Evolutionary conservation across 2,797 vertebrate genomes (phyloP).

Genomic region (Carduelis carduelis): DNA sequence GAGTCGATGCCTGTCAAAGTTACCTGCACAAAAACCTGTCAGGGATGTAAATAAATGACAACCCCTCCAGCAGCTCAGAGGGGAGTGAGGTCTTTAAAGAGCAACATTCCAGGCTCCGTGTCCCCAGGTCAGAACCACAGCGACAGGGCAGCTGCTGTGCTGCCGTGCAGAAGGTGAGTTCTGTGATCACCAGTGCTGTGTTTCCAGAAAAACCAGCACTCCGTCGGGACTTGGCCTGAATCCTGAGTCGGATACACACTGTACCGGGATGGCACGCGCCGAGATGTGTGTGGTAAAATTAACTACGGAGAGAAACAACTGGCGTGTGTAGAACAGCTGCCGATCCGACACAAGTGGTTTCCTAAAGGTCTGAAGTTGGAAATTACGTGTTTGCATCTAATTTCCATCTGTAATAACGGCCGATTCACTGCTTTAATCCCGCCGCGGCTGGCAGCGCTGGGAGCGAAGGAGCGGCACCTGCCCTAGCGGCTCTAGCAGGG

Average conservation of each 20-base stretch:
- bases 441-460: fast-evolving
- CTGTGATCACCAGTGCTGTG: not conserved
- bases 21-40: fast-evolving
- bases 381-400: not conserved
- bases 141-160: fast-evolving
- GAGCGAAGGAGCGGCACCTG: fast-evolving
- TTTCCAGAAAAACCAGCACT: not conserved
- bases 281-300: not conserved
- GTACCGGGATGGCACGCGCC: not conserved
- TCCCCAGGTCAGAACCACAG: fast-evolving
- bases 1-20: fast-evolving
- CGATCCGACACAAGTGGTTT: fast-evolving
- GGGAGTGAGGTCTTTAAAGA: fast-evolving
- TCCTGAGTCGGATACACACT: fast-evolving
- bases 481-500: fast-evolving
- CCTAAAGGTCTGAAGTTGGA: not conserved
- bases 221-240: fast-evolving
- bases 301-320: not conserved
- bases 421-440: fast-evolving
- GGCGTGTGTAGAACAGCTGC: fast-evolving
- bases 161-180: not conserved
- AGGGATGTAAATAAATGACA: fast-evolving
- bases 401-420: not conserved
- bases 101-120: fast-evolving
- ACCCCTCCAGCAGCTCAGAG: fast-evolving